Evolutionary conservation across 2,888 invertebrate genomes (phyloP), one percentile per base, ranked within the genome.

Genomic region (Laothoe populi): DNA sequence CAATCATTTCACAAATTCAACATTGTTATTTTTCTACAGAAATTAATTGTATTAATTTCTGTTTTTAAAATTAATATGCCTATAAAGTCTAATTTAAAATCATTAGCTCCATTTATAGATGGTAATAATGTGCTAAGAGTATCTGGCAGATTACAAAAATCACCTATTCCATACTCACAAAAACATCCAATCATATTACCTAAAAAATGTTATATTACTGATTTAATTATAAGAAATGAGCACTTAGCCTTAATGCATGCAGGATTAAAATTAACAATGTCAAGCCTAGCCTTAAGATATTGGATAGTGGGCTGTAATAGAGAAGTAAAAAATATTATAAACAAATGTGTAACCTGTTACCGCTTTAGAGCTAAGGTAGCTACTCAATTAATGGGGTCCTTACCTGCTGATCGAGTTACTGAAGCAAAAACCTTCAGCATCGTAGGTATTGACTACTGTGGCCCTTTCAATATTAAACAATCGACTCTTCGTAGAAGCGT

Each of bases 331-430:
- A 70, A 67, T 11, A 4, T 70, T 19, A 60, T 60, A 19, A 60
- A 67, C 26, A 67, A 68, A 61, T 72, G 70, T 63, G 8, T 68
- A 7, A 62, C 24, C 4, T 70, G 72, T 66, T 68, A 65, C 35
- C 68, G 66, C 57, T 48, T 67, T 2, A 70, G 67, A 21, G 68
- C 65, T 0, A 24, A 35, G 5, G 35, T 62, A 19, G 57, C 63
- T 8, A 63, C 63, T 8, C 69, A 70, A 57, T 59, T 70, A 10
- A 70, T 70, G 67, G 70, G 67, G 2, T 66, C 67, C 10, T 60
- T 69, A 48, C 69, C 69, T 2, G 24, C 35, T n/a, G 44, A 57
- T 24, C 23, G 66, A 21, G 63, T 67, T 16, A 63, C 23, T 53
- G 46, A 61, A 19, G 16, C 60, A 23, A 24, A 66, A 19, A 58